Evolutionary conservation across 2,113 vertebrate species (phyloP), one percentile per base, ranked within the genome.

Genomic region (Trochalopteron elliotii): DNA sequence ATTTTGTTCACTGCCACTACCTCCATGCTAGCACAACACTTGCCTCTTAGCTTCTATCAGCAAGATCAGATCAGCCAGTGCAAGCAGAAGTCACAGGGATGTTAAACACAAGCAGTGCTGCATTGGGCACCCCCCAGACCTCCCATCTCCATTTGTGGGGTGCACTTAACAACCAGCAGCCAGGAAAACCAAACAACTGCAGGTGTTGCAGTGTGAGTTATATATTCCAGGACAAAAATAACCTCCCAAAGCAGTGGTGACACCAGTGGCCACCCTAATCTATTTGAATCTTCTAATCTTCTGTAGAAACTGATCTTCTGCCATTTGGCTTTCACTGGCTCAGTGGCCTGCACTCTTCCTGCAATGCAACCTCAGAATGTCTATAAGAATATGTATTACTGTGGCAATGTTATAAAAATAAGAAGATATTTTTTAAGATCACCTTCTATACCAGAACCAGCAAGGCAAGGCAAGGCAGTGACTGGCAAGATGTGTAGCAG

Each of bases 31-130:
- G 39, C 52, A 57, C 82, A 63, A 16, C 39, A 17, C 23, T 92
- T 71, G 25, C 12, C 69, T 68, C 47, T 87, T 0, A 0, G 27
- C 76, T 90, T 91, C 64, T 30, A 7, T 71, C 52, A 88, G 33
- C 65, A 82, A 67, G 30, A 11, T 33, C 24, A 44, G 19, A 15
- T 35, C 3, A 4, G 6, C 37, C 42, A 53, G 69, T 2, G 1
- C 1, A 9, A 55, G 15, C 47, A 72, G 52, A 68, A 89, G 31
- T 28, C 16, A 20, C 0, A 0, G 16, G 20, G 19, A 20, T 33
- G 33, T 35, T 55, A 61, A 90, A 33, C 11, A 68, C 15, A 59
- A 45, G 11, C 6, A 10, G 20, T 39, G 33, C 23, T 53, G 18
- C 50, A 16, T 19, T 4, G 2, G 23, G 35, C 30, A 57, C 3